These are phyloP conservation scores for Origma solitaria DNA, from an alignment of 2,113 vertebrate species.

Conservation along the genomic window DNA sequence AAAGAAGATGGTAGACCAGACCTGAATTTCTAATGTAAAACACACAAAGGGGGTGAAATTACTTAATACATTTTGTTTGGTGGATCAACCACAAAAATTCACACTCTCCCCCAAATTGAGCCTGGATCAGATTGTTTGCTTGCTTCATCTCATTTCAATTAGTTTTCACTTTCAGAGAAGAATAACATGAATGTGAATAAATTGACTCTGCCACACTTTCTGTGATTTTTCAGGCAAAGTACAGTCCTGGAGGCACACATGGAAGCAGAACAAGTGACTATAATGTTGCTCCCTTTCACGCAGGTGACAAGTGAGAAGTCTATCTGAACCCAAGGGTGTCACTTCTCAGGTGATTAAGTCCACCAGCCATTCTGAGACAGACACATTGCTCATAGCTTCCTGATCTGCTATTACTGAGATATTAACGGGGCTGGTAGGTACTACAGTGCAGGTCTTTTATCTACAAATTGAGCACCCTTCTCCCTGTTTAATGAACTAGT, in stretches of 20 bases:
- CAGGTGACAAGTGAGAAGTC: neutral
- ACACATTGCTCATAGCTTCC: neutral
- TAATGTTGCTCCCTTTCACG: neutral
- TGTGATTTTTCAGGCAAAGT: neutral
- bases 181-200: neutral
- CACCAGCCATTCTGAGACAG: neutral
- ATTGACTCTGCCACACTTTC: neutral
- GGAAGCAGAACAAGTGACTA: neutral
- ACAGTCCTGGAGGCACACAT: neutral
- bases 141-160: neutral
- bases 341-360: neutral
- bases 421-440: neutral
- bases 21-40: constrained; percentile 40
- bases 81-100: neutral
- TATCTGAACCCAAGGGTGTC: neutral
- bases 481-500: neutral
- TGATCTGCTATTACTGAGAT: neutral
- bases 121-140: neutral
- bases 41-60: neutral
- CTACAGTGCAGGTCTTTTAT: neutral
- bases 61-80: neutral
- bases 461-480: neutral
- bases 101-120: neutral
- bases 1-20: constrained; percentile 42
- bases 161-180: neutral